These are phyloP conservation scores for Budorcas taxicolor DNA, from an alignment of 2,113 vertebrate species.

Conservation along the genomic window DNA sequence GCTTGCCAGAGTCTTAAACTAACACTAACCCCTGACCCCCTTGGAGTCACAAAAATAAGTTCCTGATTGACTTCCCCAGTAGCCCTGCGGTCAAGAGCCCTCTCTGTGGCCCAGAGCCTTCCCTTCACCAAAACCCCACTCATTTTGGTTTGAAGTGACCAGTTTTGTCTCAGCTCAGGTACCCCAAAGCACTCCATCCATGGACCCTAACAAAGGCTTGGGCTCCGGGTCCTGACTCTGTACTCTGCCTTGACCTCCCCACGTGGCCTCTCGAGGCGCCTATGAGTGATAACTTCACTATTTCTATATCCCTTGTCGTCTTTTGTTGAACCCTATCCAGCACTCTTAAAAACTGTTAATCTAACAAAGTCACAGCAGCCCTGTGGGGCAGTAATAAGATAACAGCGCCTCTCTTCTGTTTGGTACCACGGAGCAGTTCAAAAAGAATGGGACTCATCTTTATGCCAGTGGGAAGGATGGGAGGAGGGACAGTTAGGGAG, in stretches of 20 bases:
- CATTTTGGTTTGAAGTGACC: background rate
- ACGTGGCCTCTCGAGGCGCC: background rate
- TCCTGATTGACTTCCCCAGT: background rate
- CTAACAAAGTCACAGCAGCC: background rate
- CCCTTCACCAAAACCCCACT: background rate
- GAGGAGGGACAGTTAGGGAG: background rate
- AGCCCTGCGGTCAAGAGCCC: background rate
- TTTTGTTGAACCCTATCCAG: background rate
- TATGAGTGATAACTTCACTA: background rate
- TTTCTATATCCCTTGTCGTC: background rate
- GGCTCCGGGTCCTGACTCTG: background rate
- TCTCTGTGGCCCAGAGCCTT: background rate
- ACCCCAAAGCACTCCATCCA: background rate
- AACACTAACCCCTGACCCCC: background rate
- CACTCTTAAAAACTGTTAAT: background rate
- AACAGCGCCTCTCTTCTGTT: accelerated
- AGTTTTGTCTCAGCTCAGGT: background rate
- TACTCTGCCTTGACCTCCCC: background rate
- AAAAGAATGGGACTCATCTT: background rate
- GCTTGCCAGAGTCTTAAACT: background rate
- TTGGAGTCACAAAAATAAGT: background rate
- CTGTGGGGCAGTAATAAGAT: background rate
- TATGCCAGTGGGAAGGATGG: background rate
- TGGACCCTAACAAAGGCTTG: background rate
- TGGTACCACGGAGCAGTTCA: accelerated